Evolutionary conservation across 64 coral and sea anemone species (phyloP).

Genomic region (Porites lutea): DNA sequence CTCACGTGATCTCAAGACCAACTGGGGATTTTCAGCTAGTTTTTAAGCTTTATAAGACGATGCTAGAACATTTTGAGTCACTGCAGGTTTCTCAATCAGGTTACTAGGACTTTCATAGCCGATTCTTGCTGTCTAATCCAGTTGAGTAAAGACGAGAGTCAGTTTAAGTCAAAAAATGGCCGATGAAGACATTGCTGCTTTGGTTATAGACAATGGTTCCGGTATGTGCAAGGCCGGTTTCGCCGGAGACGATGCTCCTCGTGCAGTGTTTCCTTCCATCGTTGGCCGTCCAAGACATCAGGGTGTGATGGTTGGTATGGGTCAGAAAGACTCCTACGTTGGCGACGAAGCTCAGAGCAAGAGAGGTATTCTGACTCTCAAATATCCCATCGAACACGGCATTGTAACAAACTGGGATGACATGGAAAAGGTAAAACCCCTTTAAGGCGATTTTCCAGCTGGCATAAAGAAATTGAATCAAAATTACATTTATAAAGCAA

Average conservation of each 20-base stretch:
- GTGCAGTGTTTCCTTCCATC: constrained; percentile 87
- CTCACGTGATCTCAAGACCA: too few species aligned
- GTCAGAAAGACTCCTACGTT: constrained; percentile 91
- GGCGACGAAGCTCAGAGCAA: constrained; percentile 91
- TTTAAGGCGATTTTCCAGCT: too few species aligned
- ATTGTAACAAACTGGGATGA: constrained; percentile 94
- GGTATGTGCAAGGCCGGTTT: constrained; percentile 95
- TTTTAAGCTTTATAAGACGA: too few species aligned
- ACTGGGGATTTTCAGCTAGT: too few species aligned
- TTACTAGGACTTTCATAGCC: too few species aligned
- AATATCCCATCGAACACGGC: constrained; percentile 88
- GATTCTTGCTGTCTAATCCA: too few species aligned
- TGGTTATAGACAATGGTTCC: constrained; percentile 88
- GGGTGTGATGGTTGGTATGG: constrained; percentile 92
- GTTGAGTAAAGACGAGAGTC: too few species aligned
- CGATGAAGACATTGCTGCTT: constrained; percentile 81
- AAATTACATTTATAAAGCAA: too few species aligned
- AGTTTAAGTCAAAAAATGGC: constrained; percentile 50
- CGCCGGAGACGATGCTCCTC: constrained; percentile 89
- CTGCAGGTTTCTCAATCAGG: too few species aligned
- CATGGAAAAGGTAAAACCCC: constrained; percentile 74
- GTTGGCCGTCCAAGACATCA: constrained; percentile 84
- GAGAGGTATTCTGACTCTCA: constrained; percentile 88
- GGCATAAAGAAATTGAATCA: too few species aligned
- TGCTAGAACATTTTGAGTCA: too few species aligned